Conservation (phyloP, 1,140 invertebrate genomes). For the Rhopalosiphum maidis region DNA sequence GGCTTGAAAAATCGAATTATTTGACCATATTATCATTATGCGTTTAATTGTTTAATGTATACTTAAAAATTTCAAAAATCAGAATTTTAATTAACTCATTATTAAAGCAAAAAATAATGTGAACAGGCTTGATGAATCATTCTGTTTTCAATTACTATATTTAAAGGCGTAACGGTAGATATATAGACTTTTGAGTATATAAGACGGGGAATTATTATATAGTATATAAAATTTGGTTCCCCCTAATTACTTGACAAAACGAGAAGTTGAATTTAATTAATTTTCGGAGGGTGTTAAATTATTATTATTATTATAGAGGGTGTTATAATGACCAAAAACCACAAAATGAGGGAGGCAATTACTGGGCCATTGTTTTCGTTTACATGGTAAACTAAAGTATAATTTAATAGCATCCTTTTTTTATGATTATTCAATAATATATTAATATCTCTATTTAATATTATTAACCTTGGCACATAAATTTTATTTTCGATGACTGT, state of each 20-base stretch:
- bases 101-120: background rate
- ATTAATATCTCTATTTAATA: background rate
- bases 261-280: background rate
- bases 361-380: constrained; percentile 25
- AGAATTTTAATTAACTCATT: background rate
- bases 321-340: background rate
- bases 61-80: background rate
- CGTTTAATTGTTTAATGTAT: background rate
- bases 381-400: background rate
- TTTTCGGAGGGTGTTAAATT: background rate
- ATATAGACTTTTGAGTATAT: background rate
- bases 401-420: background rate
- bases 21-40: background rate
- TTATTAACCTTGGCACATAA: background rate
- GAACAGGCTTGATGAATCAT: background rate
- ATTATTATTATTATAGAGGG: background rate
- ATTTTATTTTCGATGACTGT: too few relatives aligned
- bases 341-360: background rate
- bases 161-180: background rate
- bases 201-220: background rate
- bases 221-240: background rate
- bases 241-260: background rate
- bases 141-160: background rate
- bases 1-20: background rate
- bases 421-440: background rate